phyloP scores from a whole-genome alignment of 1,140 invertebrate genomes.

The Solenopsis fugax region DNA sequence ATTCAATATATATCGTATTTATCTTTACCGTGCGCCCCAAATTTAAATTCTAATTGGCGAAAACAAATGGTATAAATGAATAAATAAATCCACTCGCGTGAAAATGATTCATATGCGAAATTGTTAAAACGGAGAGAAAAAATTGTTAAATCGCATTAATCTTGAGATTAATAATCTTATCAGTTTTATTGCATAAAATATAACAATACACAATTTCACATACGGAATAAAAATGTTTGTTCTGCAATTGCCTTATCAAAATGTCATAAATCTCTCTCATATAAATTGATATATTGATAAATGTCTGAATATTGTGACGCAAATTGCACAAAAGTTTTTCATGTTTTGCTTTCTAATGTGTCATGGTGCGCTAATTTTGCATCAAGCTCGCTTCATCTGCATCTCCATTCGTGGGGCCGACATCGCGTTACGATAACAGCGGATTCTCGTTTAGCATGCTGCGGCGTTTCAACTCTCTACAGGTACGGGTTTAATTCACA shows the following conservation, averaged over 20 bases:
- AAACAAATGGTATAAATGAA: background rate
- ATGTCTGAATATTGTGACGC: background rate
- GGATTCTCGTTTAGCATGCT: constrained; percentile 40
- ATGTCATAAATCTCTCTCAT: background rate
- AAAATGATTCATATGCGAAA: background rate
- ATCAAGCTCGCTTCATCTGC: constrained; percentile 2
- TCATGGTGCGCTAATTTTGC: constrained; percentile 11
- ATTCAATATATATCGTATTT: constrained; percentile 27
- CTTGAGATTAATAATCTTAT: background rate
- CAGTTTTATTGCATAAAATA: background rate
- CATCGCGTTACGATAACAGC: constrained; percentile 41
- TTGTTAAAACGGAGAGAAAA: background rate
- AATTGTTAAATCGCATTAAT: constrained; percentile 20
- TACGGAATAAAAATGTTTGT: background rate
- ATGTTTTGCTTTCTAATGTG: constrained; percentile 1
- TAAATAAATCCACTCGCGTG: background rate
- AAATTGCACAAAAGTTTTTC: background rate
- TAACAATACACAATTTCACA: background rate
- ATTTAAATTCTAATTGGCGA: constrained; percentile 21
- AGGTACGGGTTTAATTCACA: constrained; percentile 51
- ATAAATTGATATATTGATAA: background rate
- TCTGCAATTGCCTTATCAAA: background rate
- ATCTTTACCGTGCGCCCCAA: background rate
- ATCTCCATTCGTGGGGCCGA: background rate
- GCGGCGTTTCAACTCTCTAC: constrained; percentile 19